These are phyloP conservation scores for Eublepharis macularius DNA, from an alignment of 2,113 vertebrate genomes.

Conservation along the genomic window DNA sequence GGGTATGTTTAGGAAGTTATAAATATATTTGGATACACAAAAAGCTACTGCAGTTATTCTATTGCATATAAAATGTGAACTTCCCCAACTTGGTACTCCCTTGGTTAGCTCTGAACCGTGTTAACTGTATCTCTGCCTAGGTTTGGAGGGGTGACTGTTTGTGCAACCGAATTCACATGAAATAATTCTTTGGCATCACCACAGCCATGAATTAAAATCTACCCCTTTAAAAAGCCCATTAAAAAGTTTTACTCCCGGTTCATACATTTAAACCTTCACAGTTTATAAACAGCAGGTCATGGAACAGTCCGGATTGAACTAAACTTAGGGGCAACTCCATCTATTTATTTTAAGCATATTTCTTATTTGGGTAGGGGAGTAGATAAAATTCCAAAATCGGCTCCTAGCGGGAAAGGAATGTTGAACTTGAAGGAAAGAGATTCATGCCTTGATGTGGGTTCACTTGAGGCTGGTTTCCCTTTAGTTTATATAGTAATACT, in stretches of 20 bases:
- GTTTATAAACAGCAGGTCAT: not conserved
- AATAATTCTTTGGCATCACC: not conserved
- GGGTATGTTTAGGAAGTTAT: not conserved
- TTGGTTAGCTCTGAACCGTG: accelerated
- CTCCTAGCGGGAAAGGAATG: not conserved
- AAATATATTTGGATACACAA: not conserved
- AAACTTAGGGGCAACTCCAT: not conserved
- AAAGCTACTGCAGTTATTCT: accelerated
- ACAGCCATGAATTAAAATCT: not conserved
- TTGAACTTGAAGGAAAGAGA: not conserved
- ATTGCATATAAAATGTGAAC: not conserved
- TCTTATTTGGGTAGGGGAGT: not conserved
- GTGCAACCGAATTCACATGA: not conserved
- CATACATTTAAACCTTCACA: not conserved
- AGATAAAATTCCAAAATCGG: not conserved
- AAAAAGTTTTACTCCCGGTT: not conserved
- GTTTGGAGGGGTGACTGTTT: not conserved
- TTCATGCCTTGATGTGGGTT: not conserved
- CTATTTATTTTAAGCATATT: not conserved
- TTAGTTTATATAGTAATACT: not conserved
- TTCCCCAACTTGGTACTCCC: not conserved
- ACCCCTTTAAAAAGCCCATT: not conserved
- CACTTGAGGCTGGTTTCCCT: not conserved
- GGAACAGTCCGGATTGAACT: too few relatives aligned
- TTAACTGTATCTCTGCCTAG: accelerated